Evolutionary conservation across 1,140 invertebrate species (phyloP).

Genomic region (Oryzaephilus surinamensis): DNA sequence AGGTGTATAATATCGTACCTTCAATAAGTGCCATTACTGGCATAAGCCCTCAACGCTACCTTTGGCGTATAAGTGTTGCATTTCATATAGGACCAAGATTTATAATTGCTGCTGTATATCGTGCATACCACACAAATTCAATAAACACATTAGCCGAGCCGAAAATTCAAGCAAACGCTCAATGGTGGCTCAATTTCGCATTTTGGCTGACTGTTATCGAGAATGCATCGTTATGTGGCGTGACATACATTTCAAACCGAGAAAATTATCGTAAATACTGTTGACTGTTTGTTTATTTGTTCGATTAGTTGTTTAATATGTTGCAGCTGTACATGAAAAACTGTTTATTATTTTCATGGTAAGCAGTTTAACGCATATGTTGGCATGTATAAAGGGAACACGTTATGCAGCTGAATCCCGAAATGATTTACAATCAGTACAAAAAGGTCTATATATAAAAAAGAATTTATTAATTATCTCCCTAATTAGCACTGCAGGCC

Average conservation of each 20-base stretch:
- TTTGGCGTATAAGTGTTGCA: conserved; percentile 85
- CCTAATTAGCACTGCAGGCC: conserved; percentile 64
- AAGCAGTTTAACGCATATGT: conserved; percentile 74
- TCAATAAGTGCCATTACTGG: conserved; percentile 88
- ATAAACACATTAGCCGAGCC: conserved; percentile 36
- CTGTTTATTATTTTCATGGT: conserved; percentile 89
- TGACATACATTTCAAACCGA: conserved; percentile 85
- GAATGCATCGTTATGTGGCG: conserved; percentile 70
- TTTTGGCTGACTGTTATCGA: conserved; percentile 80
- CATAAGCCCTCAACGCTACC: conserved; percentile 80
- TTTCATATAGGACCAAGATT: conserved; percentile 80
- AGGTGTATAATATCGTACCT: conserved; percentile 86
- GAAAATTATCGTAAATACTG: conserved; percentile 85
- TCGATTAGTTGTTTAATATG: conserved; percentile 18
- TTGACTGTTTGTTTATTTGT: conserved; percentile 8
- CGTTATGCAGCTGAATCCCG: conserved; percentile 25
- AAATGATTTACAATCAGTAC: conserved; percentile 26
- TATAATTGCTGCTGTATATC: conserved; percentile 72
- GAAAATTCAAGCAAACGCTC: conserved; percentile 32
- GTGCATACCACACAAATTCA: conserved; percentile 65
- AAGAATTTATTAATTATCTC: conserved; percentile 64
- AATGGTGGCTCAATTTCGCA: conserved; percentile 58
- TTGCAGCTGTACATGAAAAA: conserved; percentile 82
- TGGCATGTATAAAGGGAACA: conserved; percentile 49
- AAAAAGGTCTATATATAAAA: conserved; percentile 48